A percentile compares a stretch with the other conserved stretches of the same genome.
Evolutionary conservation across 2,797 vertebrate species (phyloP).

Genomic region (Capromys pilorides): DNA sequence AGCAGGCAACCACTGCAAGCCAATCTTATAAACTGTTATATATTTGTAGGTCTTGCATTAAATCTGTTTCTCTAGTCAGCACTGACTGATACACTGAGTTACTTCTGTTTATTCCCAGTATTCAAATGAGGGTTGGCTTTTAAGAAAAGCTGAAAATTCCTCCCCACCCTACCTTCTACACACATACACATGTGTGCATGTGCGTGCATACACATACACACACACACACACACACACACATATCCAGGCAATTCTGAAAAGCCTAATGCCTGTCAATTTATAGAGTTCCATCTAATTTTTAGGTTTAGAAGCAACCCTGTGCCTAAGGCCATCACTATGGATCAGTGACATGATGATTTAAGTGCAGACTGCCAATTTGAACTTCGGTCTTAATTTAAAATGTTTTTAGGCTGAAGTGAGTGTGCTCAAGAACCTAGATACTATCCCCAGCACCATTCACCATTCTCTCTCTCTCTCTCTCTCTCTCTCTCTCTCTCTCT

Average conservation of each 20-base stretch:
- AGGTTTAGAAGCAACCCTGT: constrained; percentile 11
- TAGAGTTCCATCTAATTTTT: constrained; percentile 3
- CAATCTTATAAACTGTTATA: background rate
- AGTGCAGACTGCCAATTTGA: background rate
- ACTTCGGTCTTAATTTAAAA: constrained; percentile 39
- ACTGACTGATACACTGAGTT: background rate
- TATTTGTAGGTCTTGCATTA: background rate
- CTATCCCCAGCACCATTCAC: background rate
- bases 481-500: too few species aligned
- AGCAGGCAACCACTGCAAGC: background rate
- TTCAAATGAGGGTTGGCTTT: constrained; percentile 53
- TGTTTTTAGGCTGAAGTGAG: background rate
- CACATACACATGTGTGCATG: background rate
- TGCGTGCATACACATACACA: background rate
- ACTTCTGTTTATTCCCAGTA: constrained; percentile 26
- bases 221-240: background rate
- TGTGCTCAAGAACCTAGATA: background rate
- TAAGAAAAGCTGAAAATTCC: constrained; percentile 20
- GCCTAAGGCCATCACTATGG: background rate
- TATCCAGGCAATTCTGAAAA: constrained; percentile 20
- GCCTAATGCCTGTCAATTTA: constrained; percentile 19
- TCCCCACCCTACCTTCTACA: background rate
- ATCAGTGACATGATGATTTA: constrained; percentile 37
- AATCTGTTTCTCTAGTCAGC: background rate
- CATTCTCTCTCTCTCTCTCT: too few species aligned